These are phyloP conservation scores for Drosophila nigromelanica DNA, from an alignment of 1,140 invertebrate species.

Conservation along the genomic window DNA sequence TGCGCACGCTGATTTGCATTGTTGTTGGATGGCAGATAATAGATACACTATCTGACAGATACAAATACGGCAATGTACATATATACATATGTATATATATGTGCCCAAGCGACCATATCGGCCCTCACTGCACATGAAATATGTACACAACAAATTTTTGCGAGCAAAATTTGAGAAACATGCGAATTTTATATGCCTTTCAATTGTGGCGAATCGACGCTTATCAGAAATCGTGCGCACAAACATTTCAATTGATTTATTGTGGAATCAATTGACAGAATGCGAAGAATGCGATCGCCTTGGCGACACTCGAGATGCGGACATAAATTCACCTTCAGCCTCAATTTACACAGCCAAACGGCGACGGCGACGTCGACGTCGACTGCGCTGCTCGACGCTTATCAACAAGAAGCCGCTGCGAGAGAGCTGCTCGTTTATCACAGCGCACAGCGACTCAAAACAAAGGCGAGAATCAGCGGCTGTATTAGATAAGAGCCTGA, in stretches of 20 bases:
- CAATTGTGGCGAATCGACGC: conserved; percentile 45
- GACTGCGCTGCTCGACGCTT: conserved; percentile 17
- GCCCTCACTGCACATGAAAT: conserved; percentile 1
- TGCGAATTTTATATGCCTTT: conserved; percentile 45
- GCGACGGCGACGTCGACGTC: not conserved
- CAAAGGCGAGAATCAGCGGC: conserved; percentile 23
- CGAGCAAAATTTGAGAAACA: conserved; percentile 7
- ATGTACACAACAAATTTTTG: conserved; percentile 12
- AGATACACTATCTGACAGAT: conserved; percentile 40
- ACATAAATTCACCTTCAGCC: conserved; percentile 65
- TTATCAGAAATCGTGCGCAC: conserved; percentile 25
- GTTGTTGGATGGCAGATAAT: conserved; percentile 5
- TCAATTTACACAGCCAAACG: conserved; percentile 50
- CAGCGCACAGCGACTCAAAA: conserved; percentile 1
- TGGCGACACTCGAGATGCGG: conserved; percentile 55
- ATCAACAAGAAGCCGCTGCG: conserved; percentile 15
- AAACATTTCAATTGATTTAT: conserved; percentile 69
- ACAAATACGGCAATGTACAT: not conserved
- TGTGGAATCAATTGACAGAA: conserved; percentile 57
- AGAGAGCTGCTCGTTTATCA: conserved; percentile 29
- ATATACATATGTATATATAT: no score
- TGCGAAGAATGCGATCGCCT: conserved; percentile 55
- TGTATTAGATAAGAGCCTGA: conserved; percentile 22
- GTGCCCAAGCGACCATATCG: conserved; percentile 1
- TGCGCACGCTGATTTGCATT: conserved; percentile 60